Base-by-base conservation (phyloP, 2,113 vertebrate species). In the Erythrolamprus reginae region DNA sequence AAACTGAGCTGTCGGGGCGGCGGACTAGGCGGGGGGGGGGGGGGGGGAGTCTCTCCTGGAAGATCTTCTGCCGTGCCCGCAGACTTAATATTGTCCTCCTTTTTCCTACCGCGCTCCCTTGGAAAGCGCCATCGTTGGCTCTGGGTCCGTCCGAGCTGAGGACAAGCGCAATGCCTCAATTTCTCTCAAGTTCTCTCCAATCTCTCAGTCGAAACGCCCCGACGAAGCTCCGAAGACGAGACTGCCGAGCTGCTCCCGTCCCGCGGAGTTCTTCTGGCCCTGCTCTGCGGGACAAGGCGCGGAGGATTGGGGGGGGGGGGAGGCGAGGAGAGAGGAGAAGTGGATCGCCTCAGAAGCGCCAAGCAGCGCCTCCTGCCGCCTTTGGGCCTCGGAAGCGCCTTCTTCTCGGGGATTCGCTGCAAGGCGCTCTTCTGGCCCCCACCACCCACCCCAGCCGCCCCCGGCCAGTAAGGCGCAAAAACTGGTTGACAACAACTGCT, bases 251-350 rank as follows among this genome's bases (percentile, higher is more conserved):
- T 48, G 83, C 89, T 28, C 83, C 4, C 24, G 83, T 48, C 45
- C 45, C 83, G 3, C 45, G 10, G 47, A 50, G 26, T 84, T 50
- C 12, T 50, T 28, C 26, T 17, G 47, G 47, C 10, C 10, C 83
- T 10, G 45, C 42, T 28, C 23, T 28, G 33, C 2, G 83, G 83
- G 42, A 48, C 45, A 26, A 48, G 47, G 83, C 10, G 45, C 23
- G 12, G 83, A 13, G 50, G 84, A 85, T 3, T 3, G 2, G 26
- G 26, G 2, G 13, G 26, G 83, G 24, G 83, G 26, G 0, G 23
- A 0, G 45, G 47, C n/a, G n/a, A n/a, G n/a, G n/a, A n/a, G n/a
- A n/a, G n/a, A 12, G 48, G 24, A 26, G 6, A 1, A 2, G 5
- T 10, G 19, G n/a, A 33, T 26, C 23, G 82, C 82, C 42, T 10